Evolutionary conservation across 2,113 vertebrate genomes (phyloP), one percentile per base, ranked within the genome.

Genomic region (Nyctereutes procyonoides): DNA sequence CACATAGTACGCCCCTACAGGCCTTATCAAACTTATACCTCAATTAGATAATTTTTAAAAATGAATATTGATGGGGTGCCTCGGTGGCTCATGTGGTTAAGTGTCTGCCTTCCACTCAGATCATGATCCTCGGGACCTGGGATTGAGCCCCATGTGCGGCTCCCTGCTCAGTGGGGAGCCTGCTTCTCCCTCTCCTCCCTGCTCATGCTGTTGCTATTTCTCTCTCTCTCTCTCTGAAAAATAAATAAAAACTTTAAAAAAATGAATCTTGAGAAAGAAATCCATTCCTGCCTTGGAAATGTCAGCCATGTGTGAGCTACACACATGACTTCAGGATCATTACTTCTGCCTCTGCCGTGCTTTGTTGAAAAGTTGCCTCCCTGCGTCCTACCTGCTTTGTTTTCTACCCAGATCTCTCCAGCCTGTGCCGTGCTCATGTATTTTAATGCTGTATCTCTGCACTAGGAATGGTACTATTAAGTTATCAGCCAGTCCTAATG

Each of bases 351-450:
- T 43, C 60, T 89, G 51, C 32, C 30, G 53, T 26, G 38, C 65
- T 77, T 58, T 55, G 17, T 48, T 51, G 26, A 77, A 77, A 38
- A 86, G 32, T 60, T 94, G 62, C 63, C 80, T 80, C 51, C 56
- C 53, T 28, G 65, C 82, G 26, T 87, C 67, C 73, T 63, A 2
- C 30, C 48, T 87, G 85, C 85, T 76, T 43, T 88, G 51, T 82
- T 82, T 96, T 55, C 73, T 69, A n/a, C 69, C 30, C n/a, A 77
- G 26, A 93, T 43, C 65, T 86, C 85, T 96, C 8, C 77, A 56
- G 93, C 62, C 17, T 30, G 4, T 55, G 24, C 43, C 24, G 8
- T 15, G 6, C 73, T 87, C 62, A 79, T 28, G 4, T 17, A 35
- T 58, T 93, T 63, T 79, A 58, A 60, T 35, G 32, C 80, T 67